These are phyloP conservation scores for Neodontobutis hainanensis DNA, from an alignment of 2,113 vertebrate species.

Conservation along the genomic window DNA sequence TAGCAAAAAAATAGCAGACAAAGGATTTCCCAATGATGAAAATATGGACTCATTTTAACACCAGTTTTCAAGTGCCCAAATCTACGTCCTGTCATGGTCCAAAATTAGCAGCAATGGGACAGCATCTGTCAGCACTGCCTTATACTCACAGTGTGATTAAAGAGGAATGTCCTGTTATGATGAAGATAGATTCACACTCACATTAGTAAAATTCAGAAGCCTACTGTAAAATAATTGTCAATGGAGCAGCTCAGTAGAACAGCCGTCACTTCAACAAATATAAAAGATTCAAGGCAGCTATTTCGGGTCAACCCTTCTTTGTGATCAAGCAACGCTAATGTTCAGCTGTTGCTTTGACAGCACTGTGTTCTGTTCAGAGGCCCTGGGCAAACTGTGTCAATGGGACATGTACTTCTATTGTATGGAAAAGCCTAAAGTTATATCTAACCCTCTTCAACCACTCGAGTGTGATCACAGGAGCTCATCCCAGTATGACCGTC, in stretches of 20 bases:
- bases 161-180: conserved; percentile 60
- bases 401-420: conserved; percentile 44
- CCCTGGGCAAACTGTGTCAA: conserved; percentile 22
- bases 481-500: conserved; percentile 27
- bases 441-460: conserved; percentile 21
- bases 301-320: conserved; percentile 37
- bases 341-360: conserved; percentile 17
- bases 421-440: conserved; percentile 3
- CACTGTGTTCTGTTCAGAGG: not conserved
- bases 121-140: conserved; percentile 43
- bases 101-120: conserved; percentile 44
- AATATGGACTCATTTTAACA: conserved; percentile 29
- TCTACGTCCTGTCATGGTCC: conserved; percentile 58
- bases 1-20: too few relatives aligned
- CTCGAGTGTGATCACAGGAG: conserved; percentile 29
- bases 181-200: conserved; percentile 48
- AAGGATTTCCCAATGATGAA: conserved; percentile 30
- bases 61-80: conserved; percentile 42
- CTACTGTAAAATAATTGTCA: conserved; percentile 29
- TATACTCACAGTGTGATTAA: conserved; percentile 50
- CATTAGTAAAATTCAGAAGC: conserved; percentile 31
- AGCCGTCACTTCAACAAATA: conserved; percentile 5
- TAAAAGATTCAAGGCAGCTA: conserved; percentile 41
- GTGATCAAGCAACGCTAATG: not conserved
- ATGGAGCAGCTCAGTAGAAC: conserved; percentile 18